Conservation (phyloP, 2,113 vertebrate genomes). For the Megalops atlanticus region DNA sequence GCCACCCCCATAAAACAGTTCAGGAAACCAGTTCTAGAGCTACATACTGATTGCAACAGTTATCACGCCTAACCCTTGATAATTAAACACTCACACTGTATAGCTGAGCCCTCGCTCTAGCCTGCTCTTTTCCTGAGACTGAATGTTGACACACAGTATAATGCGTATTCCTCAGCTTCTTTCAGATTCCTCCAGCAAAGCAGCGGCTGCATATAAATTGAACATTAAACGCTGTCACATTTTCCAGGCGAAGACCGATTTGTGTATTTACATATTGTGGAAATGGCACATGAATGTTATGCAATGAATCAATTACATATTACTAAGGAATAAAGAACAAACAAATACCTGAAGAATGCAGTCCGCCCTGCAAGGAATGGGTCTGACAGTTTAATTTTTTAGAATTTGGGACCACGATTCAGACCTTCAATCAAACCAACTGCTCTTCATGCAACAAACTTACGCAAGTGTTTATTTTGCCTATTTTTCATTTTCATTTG, state of each 20-base stretch:
- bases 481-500: too few relatives aligned
- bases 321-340: neutral
- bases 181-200: neutral
- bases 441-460: too few relatives aligned
- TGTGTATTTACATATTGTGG: neutral
- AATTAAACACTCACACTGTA: neutral
- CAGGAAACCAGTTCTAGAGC: neutral
- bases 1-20: too few relatives aligned
- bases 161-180: neutral
- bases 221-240: neutral
- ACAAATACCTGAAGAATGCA: neutral
- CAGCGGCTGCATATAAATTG: conserved; percentile 1
- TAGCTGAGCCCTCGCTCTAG: neutral
- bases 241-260: neutral
- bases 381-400: neutral
- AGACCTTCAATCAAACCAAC: too few relatives aligned
- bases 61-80: neutral
- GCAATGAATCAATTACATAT: neutral
- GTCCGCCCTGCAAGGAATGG: neutral
- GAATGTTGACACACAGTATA: neutral
- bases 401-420: too few relatives aligned
- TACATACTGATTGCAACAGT: too few relatives aligned
- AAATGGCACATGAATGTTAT: neutral
- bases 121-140: neutral
- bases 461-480: too few relatives aligned